Percentiles rank a stretch among this genome's conserved stretches.
These are phyloP conservation scores for Halictus ligatus DNA, from an alignment of 2,888 invertebrate species.

Conservation along the genomic window DNA sequence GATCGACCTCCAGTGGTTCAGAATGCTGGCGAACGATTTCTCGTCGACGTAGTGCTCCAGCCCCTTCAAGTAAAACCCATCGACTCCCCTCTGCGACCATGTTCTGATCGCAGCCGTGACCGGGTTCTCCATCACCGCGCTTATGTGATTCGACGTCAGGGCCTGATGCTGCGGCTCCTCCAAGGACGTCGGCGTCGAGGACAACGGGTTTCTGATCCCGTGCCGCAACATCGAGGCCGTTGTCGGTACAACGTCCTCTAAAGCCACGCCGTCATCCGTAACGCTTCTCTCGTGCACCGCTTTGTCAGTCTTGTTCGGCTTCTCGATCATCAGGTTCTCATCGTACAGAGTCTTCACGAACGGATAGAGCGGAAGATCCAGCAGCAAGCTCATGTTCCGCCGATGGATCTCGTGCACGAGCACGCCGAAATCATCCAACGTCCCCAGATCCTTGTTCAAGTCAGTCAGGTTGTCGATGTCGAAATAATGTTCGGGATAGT, in stretches of 20 bases:
- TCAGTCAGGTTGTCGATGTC: constrained; percentile 88
- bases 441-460: constrained; percentile 90
- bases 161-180: constrained; percentile 48
- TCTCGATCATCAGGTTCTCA: constrained; percentile 40
- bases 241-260: constrained; percentile 43
- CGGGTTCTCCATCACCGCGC: constrained; percentile 59
- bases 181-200: constrained; percentile 57
- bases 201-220: constrained; percentile 66
- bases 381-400: constrained; percentile 90
- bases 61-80: constrained; percentile 95
- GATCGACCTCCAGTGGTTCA: constrained; percentile 89
- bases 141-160: constrained; percentile 51
- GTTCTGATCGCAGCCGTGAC: constrained; percentile 87
- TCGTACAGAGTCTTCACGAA: constrained; percentile 81
- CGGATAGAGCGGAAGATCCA: constrained; percentile 91
- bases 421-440: constrained; percentile 88
- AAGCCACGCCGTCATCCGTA: constrained; percentile 32
- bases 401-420: constrained; percentile 88
- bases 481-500: constrained; percentile 91
- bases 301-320: constrained; percentile 55
- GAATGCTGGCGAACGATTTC: constrained; percentile 86
- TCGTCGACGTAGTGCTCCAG: constrained; percentile 89
- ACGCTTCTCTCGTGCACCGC: constrained; percentile 66
- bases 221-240: constrained; percentile 61
- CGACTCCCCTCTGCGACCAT: constrained; percentile 92